These are phyloP conservation scores for Zoanthus sansibaricus DNA, from an alignment of 92 coral and sea anemone species.

Conservation along the genomic window DNA sequence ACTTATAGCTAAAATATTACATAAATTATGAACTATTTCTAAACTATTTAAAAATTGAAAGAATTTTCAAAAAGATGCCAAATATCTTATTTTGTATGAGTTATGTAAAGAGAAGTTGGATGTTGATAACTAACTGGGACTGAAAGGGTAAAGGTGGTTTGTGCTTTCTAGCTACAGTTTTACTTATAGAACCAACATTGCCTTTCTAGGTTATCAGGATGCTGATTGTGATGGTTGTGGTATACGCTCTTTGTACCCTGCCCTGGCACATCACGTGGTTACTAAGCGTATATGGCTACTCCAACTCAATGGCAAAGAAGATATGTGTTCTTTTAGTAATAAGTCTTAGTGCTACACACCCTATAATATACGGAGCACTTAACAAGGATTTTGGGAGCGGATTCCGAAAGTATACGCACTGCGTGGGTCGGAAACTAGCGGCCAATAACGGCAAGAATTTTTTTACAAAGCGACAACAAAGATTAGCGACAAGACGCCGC, in stretches of 20 bases:
- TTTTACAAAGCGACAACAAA: background rate
- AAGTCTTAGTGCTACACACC: constrained; percentile 90
- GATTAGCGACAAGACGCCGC: background rate
- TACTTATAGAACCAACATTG: background rate
- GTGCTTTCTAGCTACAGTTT: too few species aligned
- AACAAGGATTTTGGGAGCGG: constrained; percentile 83
- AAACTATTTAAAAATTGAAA: too few species aligned
- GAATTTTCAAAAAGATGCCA: too few species aligned
- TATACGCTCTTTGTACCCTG: constrained; percentile 76
- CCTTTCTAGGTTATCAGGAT: constrained; percentile 75
- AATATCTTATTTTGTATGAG: too few species aligned
- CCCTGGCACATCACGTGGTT: constrained; percentile 96
- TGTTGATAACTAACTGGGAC: too few species aligned
- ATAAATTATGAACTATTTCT: too few species aligned
- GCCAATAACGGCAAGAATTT: background rate
- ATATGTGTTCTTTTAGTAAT: constrained; percentile 86
- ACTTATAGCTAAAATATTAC: too few species aligned
- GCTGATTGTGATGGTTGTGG: constrained; percentile 83
- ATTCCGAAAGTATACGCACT: constrained; percentile 51
- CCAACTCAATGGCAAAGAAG: constrained; percentile 85
- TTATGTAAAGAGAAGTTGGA: too few species aligned
- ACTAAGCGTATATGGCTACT: constrained; percentile 80
- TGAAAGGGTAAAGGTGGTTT: too few species aligned
- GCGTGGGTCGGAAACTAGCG: background rate
- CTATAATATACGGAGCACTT: constrained; percentile 87